Base-by-base conservation (phyloP, 2,113 vertebrate species). In the Hippocampus comes region DNA sequence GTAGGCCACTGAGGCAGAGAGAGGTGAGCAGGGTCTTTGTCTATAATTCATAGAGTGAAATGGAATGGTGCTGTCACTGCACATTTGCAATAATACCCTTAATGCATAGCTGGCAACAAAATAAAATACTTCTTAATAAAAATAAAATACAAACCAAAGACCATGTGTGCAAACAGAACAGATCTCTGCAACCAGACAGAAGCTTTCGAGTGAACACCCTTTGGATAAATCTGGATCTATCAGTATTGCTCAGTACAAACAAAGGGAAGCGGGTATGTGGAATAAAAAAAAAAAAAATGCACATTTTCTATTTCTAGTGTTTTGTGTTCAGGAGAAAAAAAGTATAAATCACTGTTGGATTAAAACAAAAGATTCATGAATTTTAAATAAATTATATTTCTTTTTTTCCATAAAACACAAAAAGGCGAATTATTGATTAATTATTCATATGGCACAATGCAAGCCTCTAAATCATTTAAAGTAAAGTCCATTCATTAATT, bases 41-140 rank as follows among this genome's bases (percentile, higher is more conserved):
- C 92, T 90, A 91, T 89, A 91, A 92, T 92, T 92, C 86, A 92
- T 91, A 78, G 72, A 82, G 77, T 79, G 76, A 89, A 89, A 89
- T 91, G 89, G 87, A 88, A 88, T 30, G 27, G 78, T 80, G 86
- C 78, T 81, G 83, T 89, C 82, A 78, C 68, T 82, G 70, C 76
- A 70, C 23, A 70, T 88, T 78, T 84, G 80, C 75, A 65, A 63
- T 70, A 67, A 70, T 70, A 78, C 84, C 78, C 68, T 73, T 67
- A 72, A 73, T 1, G 68, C 57, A 67, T 46, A 82, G 60, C 63
- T 63, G 68, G 73, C 43, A 65, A 74, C 68, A 84, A 63, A 78
- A 76, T 75, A 76, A 84, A 84, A 81, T 61, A 80, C 48, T 82
- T 43, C 21, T 70, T 63, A 75, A 84, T 68, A 63, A 68, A 38